Percentiles rank a stretch among this genome's conserved stretches.
Evolutionary conservation across 2,113 vertebrate genomes (phyloP).

Genomic region (Sula dactylatra): DNA sequence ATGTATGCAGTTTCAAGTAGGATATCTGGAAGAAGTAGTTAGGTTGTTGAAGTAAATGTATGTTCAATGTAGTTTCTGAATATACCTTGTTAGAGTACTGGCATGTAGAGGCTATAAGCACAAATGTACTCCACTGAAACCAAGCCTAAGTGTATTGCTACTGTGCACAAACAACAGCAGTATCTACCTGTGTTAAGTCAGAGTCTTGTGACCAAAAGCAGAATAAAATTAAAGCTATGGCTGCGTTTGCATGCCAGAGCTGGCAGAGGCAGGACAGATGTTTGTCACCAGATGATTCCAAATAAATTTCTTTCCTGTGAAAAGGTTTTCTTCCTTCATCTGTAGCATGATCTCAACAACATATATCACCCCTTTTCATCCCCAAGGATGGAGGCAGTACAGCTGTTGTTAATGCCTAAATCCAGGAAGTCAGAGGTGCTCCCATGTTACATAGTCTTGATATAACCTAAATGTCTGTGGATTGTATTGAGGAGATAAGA

Average conservation of each 20-base stretch:
- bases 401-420: not conserved
- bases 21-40: not conserved
- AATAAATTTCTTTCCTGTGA: not conserved
- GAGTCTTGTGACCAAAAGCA: not conserved
- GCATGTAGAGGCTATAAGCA: not conserved
- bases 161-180: not conserved
- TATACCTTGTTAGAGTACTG: not conserved
- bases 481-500: not conserved
- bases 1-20: not conserved
- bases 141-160: not conserved
- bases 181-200: not conserved
- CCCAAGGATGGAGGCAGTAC: not conserved
- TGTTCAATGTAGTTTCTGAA: not conserved
- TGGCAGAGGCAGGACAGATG: not conserved
- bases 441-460: not conserved
- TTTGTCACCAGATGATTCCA: not conserved
- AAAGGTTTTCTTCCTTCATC: not conserved
- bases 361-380: not conserved
- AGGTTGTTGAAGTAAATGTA: not conserved
- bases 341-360: not conserved
- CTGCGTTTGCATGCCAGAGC: not conserved
- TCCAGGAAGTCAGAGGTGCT: not conserved
- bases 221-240: not conserved
- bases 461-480: not conserved
- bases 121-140: not conserved